These are phyloP conservation scores for Lordiphosa andalusiaca DNA, from an alignment of 2,888 invertebrate species.

Conservation along the genomic window DNA sequence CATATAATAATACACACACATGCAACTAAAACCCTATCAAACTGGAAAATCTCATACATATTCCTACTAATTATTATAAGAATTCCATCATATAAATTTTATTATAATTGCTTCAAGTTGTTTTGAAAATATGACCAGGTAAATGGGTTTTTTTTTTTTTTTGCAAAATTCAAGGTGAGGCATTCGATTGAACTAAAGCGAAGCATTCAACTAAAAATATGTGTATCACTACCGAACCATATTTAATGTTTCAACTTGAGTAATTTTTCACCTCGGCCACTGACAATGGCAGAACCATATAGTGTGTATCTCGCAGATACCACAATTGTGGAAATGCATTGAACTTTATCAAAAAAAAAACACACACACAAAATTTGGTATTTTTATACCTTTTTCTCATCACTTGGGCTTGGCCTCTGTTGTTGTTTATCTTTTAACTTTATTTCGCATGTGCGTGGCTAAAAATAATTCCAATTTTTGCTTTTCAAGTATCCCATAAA, in stretches of 20 bases:
- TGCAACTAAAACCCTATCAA: not conserved
- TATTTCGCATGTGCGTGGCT: conserved; percentile 52
- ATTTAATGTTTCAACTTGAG: conserved; percentile 19
- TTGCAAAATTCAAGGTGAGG: conserved; percentile 31
- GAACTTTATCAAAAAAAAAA: too few relatives aligned
- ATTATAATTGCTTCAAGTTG: conserved; percentile 3
- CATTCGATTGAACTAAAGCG: conserved; percentile 34
- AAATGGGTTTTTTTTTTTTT: too few relatives aligned
- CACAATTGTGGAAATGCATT: too few relatives aligned
- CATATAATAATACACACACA: too few relatives aligned
- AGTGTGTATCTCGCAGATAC: too few relatives aligned
- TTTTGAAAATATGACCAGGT: conserved; percentile 3
- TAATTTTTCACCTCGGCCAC: conserved; percentile 5
- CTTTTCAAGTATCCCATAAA: conserved; percentile 14
- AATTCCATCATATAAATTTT: conserved; percentile 2
- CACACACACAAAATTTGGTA: too few relatives aligned
- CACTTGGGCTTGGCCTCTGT: conserved; percentile 40
- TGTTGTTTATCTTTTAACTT: conserved; percentile 48
- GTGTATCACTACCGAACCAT: conserved; percentile 25
- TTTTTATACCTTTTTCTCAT: too few relatives aligned
- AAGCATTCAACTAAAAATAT: conserved; percentile 9
- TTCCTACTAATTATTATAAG: conserved; percentile 10
- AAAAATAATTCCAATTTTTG: conserved; percentile 37
- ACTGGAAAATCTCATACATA: conserved; percentile 9
- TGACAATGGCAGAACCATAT: too few relatives aligned